Evolutionary conservation across 2,888 invertebrate species (phyloP), one percentile per base, ranked within the genome.

Genomic region (Eupithecia vulgata): DNA sequence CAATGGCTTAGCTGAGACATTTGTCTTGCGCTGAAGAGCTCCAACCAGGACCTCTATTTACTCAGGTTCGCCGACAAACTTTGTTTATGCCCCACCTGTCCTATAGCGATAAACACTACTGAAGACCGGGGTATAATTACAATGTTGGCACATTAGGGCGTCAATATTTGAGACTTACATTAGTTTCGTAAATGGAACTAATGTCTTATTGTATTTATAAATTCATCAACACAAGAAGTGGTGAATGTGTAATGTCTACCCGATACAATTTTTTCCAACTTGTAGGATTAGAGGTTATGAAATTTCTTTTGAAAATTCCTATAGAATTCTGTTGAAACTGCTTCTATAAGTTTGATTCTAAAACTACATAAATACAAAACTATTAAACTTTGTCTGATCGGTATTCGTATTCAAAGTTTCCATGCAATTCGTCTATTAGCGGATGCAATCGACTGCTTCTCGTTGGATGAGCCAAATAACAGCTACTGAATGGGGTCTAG

Each of bases 81-180:
- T 84, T 88, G 87, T 90, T 85, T 85, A 85, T 83, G 78, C 82
- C 80, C 81, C 87, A 88, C 87, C 87, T 87, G 87, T 84, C 84
- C 81, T 80, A 76, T 75, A 45, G 77, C 71, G 82, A 84, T 83
- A 85, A 86, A 87, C 82, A 83, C 81, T 81, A 78, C 73, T 74
- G 68, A 72, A 79, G 71, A 74, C 66, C 61, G 77, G 62, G 61
- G 64, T 64, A 68, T 72, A 81, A 80, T 80, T 80, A 82, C 81
- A 80, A 71, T 76, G 76, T 80, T 75, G 57, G 34, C 17, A 34
- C 62, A n/a, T 35, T 35, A 64, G 17, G 35, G 34, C 1, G 57
- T 57, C 57, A 25, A 57, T 57, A 57, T 52, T 48, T 25, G 12
- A 25, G 13, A 4, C 25, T 52, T 52, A 21, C 21, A 12, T 57